phyloP scores from a whole-genome alignment of 2,888 invertebrate species.

The Heliothis peltigera region DNA sequence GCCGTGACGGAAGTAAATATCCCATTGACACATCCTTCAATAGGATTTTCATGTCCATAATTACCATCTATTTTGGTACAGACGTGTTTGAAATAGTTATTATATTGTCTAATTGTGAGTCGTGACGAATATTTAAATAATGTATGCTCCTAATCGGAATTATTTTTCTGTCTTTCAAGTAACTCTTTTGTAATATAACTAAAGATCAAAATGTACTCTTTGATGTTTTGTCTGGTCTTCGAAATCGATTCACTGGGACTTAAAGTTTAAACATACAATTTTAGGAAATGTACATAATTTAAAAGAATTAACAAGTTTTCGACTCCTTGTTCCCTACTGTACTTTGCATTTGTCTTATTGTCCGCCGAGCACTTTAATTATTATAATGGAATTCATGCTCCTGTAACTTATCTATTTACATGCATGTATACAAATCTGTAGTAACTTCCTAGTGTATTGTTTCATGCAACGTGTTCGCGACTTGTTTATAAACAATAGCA shows the following conservation, averaged over 20 bases:
- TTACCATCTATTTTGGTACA: conserved; percentile 49
- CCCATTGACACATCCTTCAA: conserved; percentile 63
- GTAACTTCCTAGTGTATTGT: conserved; percentile 82
- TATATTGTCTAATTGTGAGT: conserved; percentile 25
- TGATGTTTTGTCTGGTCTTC: no score
- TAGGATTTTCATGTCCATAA: conserved; percentile 69
- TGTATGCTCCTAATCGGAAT: background rate
- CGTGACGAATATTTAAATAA: conserved; percentile 27
- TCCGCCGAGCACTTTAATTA: conserved; percentile 15
- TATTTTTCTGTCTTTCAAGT: background rate
- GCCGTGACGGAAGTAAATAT: conserved; percentile 71
- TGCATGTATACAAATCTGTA: conserved; percentile 67
- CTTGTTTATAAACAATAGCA: conserved; percentile 83
- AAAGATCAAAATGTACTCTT: no score
- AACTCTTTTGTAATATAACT: background rate
- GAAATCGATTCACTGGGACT: background rate
- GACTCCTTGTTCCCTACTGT: background rate
- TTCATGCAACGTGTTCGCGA: conserved; percentile 77
- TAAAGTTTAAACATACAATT: no score
- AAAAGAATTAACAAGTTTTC: background rate
- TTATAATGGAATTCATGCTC: conserved; percentile 35
- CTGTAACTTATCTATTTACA: conserved; percentile 56
- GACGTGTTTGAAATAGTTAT: conserved; percentile 48
- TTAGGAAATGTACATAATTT: background rate
- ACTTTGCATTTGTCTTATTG: conserved; percentile 8